These are phyloP conservation scores for Ichneumon xanthorius DNA, from an alignment of 2,888 invertebrate genomes.

Conservation along the genomic window DNA sequence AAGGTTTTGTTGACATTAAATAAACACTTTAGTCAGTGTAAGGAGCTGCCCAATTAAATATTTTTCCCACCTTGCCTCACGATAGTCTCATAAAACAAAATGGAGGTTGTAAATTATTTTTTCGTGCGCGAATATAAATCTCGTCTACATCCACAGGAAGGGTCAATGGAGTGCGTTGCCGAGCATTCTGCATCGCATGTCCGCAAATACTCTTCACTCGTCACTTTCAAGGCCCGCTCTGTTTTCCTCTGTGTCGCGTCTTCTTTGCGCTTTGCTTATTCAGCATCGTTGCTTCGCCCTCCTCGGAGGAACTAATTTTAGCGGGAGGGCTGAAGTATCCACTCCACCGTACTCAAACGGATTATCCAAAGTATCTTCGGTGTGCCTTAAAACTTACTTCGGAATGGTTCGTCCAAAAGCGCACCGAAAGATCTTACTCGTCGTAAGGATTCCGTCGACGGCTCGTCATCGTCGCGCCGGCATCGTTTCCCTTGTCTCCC, in stretches of 20 bases:
- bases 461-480: slow-evolving; percentile 14
- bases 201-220: slow-evolving; percentile 57
- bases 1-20: too few species aligned
- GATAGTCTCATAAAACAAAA: neutral
- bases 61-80: too few species aligned
- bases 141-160: slow-evolving; percentile 8
- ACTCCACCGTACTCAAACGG: slow-evolving; percentile 53
- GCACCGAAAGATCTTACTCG: slow-evolving; percentile 2
- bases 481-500: slow-evolving; percentile 13
- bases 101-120: neutral
- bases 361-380: slow-evolving; percentile 50
- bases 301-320: slow-evolving; percentile 75
- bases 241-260: slow-evolving; percentile 56
- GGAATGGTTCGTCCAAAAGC: neutral
- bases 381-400: slow-evolving; percentile 20
- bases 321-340: slow-evolving; percentile 67
- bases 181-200: slow-evolving; percentile 11
- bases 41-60: too few species aligned
- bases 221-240: slow-evolving; percentile 51
- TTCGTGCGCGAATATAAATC: slow-evolving; percentile 14
- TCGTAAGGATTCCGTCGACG: neutral
- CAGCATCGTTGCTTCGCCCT: slow-evolving; percentile 60
- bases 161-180: slow-evolving; percentile 2
- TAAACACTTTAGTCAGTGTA: too few species aligned
- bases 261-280: slow-evolving; percentile 63